Evolutionary conservation across 2,113 vertebrate species (phyloP).

Genomic region (Leucopsar rothschildi): DNA sequence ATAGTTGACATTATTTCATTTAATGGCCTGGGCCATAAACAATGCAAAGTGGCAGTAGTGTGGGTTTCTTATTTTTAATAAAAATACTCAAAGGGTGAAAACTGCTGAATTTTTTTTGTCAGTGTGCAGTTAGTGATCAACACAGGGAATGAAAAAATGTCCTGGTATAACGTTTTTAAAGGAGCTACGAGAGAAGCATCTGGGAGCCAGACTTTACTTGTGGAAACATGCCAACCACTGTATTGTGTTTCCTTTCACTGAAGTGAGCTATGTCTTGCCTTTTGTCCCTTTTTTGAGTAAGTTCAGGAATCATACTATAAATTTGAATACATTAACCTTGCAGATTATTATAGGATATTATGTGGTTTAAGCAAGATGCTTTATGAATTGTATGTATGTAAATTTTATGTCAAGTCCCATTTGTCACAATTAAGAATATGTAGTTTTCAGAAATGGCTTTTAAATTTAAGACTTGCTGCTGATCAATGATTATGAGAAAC

Average conservation of each 20-base stretch:
- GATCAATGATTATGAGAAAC: conserved; percentile 22
- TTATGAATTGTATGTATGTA: conserved; percentile 7
- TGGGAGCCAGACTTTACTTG: conserved; percentile 75
- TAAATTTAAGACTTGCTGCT: conserved; percentile 42
- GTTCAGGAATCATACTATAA: conserved; percentile 34
- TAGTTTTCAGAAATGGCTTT: conserved; percentile 47
- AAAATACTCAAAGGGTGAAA: conserved; percentile 5
- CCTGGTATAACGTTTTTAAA: conserved; percentile 62
- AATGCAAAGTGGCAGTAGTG: background rate
- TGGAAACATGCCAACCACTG: conserved; percentile 67
- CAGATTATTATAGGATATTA: conserved; percentile 35
- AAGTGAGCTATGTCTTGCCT: conserved; percentile 59
- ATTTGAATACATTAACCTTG: conserved; percentile 45
- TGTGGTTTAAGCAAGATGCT: conserved; percentile 25
- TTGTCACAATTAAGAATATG: conserved; percentile 8
- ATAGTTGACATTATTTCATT: background rate
- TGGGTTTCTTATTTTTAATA: background rate
- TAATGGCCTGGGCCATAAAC: background rate
- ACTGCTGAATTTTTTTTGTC: background rate
- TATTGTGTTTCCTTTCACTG: conserved; percentile 69
- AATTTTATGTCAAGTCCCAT: conserved; percentile 36
- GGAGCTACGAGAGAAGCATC: conserved; percentile 69
- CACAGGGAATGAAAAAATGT: conserved; percentile 43
- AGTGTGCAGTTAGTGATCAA: conserved; percentile 47
- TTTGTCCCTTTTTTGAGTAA: conserved; percentile 11